Evolutionary conservation across 2,113 vertebrate genomes (phyloP).

Genomic region (Clarias batrachus): DNA sequence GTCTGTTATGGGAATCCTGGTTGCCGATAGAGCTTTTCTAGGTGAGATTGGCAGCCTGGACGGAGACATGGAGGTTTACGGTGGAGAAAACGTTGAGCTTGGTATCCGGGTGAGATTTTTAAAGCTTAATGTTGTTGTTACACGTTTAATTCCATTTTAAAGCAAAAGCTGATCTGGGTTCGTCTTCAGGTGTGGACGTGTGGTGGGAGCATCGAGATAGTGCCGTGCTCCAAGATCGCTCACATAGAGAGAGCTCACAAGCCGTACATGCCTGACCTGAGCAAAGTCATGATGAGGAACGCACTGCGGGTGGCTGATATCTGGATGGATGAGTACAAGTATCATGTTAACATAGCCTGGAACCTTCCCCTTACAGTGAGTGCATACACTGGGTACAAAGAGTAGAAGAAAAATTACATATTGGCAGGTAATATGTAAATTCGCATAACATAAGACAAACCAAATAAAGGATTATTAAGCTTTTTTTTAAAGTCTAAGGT

Average conservation of each 20-base stretch:
- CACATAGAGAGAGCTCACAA: constrained; percentile 76
- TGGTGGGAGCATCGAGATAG: constrained; percentile 77
- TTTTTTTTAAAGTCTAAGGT: too few species aligned
- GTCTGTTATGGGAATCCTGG: constrained; percentile 90
- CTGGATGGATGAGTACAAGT: constrained; percentile 80
- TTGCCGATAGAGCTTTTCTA: constrained; percentile 86
- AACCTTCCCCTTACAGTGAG: constrained; percentile 70
- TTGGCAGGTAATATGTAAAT: too few species aligned
- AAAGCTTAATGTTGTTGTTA: background rate
- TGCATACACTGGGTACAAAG: background rate
- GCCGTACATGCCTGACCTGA: constrained; percentile 70
- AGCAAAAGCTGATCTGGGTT: background rate
- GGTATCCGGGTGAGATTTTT: constrained; percentile 83
- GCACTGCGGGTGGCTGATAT: constrained; percentile 75
- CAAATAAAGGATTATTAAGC: too few species aligned
- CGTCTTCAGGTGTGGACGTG: constrained; percentile 78
- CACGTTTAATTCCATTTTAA: background rate
- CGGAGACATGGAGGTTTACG: constrained; percentile 91
- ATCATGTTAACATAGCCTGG: constrained; percentile 76
- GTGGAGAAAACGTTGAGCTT: constrained; percentile 93
- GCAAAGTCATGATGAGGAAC: constrained; percentile 61
- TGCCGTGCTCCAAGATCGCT: constrained; percentile 76
- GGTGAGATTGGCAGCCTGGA: constrained; percentile 91
- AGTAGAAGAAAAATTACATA: background rate
- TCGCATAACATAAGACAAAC: too few species aligned